Conservation (phyloP, 2,888 invertebrate species). For the Timandra comae region DNA sequence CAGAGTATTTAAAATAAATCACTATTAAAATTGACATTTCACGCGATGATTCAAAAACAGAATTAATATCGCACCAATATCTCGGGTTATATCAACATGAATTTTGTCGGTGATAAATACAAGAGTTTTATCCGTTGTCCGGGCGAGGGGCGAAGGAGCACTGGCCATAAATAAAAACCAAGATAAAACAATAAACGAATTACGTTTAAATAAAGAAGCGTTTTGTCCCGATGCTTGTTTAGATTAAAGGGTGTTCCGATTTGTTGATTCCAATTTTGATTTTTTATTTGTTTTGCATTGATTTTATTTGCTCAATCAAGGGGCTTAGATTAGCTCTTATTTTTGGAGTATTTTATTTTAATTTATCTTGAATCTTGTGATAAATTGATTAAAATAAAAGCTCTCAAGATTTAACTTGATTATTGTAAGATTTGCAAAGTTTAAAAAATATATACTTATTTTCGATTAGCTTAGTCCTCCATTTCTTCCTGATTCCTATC, state of each 20-base stretch:
- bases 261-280: too few species aligned
- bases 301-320: constrained; percentile 6
- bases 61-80: constrained; percentile 66
- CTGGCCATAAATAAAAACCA: constrained; percentile 66
- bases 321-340: background rate
- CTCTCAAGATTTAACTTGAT: too few species aligned
- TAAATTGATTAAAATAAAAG: background rate
- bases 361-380: constrained; percentile 6
- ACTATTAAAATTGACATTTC: constrained; percentile 68
- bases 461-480: too few species aligned
- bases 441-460: too few species aligned
- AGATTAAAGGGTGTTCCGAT: constrained; percentile 45
- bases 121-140: constrained; percentile 55
- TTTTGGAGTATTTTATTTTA: constrained; percentile 1
- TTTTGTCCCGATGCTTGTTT: constrained; percentile 63
- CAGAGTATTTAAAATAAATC: constrained; percentile 49
- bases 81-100: constrained; percentile 62
- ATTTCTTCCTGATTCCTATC: too few species aligned
- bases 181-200: constrained; percentile 77
- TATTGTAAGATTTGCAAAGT: too few species aligned
- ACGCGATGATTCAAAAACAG: constrained; percentile 56
- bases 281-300: too few species aligned
- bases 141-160: constrained; percentile 29
- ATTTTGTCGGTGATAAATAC: constrained; percentile 66
- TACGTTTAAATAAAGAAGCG: constrained; percentile 72